These are phyloP conservation scores for Pterois miles DNA, from an alignment of 2,797 vertebrate species.

Conservation along the genomic window DNA sequence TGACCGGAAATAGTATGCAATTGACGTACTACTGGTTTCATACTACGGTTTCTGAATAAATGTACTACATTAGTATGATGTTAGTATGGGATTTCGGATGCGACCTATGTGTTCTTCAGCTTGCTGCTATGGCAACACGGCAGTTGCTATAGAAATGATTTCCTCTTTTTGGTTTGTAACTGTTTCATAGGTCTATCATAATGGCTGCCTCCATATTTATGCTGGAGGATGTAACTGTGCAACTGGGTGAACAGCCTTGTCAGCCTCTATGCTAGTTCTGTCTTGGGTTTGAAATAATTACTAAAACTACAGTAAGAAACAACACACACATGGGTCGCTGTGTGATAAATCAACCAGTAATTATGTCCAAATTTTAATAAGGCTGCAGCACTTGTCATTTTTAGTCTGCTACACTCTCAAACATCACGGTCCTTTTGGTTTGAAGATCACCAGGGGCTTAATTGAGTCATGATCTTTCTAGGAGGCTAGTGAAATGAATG, in stretches of 20 bases:
- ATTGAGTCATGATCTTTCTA: constrained; percentile 19
- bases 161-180: not conserved
- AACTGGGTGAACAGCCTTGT: not conserved
- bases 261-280: constrained; percentile 9
- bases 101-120: not conserved
- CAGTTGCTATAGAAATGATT: not conserved
- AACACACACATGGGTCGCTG: constrained; percentile 3
- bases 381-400: constrained; percentile 11
- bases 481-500: constrained; percentile 7
- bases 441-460: constrained; percentile 27
- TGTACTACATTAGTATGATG: too few relatives aligned
- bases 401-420: constrained; percentile 11
- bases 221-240: not conserved
- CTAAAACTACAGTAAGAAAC: constrained; percentile 7
- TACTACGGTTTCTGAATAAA: too few relatives aligned
- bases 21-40: too few relatives aligned
- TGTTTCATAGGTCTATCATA: not conserved
- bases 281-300: constrained; percentile 21
- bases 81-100: too few relatives aligned
- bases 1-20: too few relatives aligned
- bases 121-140: constrained; percentile 3
- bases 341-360: constrained; percentile 6
- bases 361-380: constrained; percentile 34
- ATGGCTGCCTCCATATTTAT: not conserved
- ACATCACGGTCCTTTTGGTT: not conserved